A percentile compares a stretch with the other conserved stretches of the same genome.
phyloP scores from a whole-genome alignment of 2,888 invertebrate genomes.

The Conistra vaccinii region DNA sequence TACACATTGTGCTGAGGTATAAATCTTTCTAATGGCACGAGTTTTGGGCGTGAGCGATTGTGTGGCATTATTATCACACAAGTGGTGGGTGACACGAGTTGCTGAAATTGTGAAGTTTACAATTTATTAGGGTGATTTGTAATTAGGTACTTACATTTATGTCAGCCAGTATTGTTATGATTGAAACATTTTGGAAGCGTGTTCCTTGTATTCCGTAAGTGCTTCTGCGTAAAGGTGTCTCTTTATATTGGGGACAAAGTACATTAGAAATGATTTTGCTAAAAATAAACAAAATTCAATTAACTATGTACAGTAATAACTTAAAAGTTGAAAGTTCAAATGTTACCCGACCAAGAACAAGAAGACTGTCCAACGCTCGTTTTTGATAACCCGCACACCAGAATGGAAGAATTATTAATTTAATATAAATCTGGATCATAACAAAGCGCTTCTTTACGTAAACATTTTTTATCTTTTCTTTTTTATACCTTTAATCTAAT shows the following conservation, averaged over 20 bases:
- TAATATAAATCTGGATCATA: conserved; percentile 30
- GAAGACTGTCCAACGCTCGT: not conserved
- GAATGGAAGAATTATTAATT: conserved; percentile 9
- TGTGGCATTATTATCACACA: conserved; percentile 76
- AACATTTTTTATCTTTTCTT: conserved; percentile 29
- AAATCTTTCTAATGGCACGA: conserved; percentile 88
- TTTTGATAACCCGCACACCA: no score
- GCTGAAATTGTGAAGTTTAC: conserved; percentile 66
- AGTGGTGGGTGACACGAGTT: conserved; percentile 74
- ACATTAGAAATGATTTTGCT: not conserved
- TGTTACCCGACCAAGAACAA: no score
- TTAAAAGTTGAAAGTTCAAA: not conserved
- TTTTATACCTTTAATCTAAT: conserved; percentile 57
- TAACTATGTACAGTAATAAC: not conserved
- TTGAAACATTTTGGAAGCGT: conserved; percentile 48
- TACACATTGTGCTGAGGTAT: conserved; percentile 81
- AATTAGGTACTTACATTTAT: conserved; percentile 59
- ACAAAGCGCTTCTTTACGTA: conserved; percentile 10
- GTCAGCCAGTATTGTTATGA: conserved; percentile 51
- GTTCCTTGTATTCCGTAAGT: conserved; percentile 43
- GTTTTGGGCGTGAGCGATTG: conserved; percentile 83
- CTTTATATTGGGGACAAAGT: not conserved
- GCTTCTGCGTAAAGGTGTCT: conserved; percentile 43
- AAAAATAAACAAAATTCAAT: not conserved
- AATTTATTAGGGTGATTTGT: conserved; percentile 74